Evolutionary conservation across 2,888 invertebrate species (phyloP).

Genomic region (Oeneis ivallda): DNA sequence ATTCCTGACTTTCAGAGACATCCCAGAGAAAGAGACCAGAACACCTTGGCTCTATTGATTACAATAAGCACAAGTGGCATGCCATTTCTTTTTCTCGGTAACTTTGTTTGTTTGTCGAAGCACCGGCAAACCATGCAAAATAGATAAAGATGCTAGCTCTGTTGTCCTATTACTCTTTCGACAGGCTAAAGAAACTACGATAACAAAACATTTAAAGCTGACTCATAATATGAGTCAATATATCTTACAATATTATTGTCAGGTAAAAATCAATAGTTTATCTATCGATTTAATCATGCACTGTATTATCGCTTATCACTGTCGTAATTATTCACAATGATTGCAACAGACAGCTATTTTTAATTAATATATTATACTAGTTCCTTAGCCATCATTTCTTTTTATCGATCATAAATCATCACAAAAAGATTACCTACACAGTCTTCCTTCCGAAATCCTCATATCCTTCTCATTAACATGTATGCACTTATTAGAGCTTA

Average conservation of each 20-base stretch:
- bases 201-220: constrained; percentile 4
- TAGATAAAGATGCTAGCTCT: not conserved
- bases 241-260: no score
- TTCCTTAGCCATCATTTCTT: not conserved
- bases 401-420: no score
- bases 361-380: not conserved
- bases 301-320: constrained; percentile 14
- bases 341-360: not conserved
- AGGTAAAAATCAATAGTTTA: constrained; percentile 6
- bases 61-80: constrained; percentile 3
- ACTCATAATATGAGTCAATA: no score
- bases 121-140: not conserved
- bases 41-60: constrained; percentile 5
- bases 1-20: not conserved
- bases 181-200: constrained; percentile 5
- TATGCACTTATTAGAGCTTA: not conserved
- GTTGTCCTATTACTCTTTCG: not conserved
- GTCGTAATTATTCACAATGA: constrained; percentile 13
- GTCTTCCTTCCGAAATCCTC: not conserved
- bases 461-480: not conserved
- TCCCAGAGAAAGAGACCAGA: constrained; percentile 14
- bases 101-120: constrained; percentile 1
- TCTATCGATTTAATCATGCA: constrained; percentile 6
- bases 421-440: no score
- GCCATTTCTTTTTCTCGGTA: constrained; percentile 1